Base-by-base conservation (phyloP, 2,888 invertebrate species). In the Heliconius ismenius region DNA sequence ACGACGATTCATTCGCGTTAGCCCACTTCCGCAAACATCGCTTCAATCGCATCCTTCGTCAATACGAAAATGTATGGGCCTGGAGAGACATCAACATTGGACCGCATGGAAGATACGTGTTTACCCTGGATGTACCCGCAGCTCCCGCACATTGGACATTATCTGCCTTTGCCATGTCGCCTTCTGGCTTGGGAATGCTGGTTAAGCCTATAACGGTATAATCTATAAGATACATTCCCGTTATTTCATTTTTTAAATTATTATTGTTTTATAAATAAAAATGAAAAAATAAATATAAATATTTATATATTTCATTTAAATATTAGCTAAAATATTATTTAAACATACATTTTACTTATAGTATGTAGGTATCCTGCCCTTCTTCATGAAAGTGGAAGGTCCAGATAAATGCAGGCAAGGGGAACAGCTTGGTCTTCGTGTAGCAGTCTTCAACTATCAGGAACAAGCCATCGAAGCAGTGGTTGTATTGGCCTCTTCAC, bases 61-160 rank as follows among this genome's bases (percentile, higher is more conserved):
- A 98, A 87, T 99, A 98, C 90, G 98, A 98, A 85, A 98, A 98
- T 90, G 97, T 97, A 77, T 99, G 99, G 99, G 92, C 98, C 75
- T 99, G 99, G 99, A 96, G 96, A 80, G 98, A 98, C 91, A 96
- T 98, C 74, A 98, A 98, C 90, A 98, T 98, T 85, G 98, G 97
- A 0, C 98, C 98, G 28, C 98, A 98, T 90, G 98, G 98, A 0
- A 96, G 98, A 10, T 97, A 95, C 86, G 97, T 98, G 77, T 98
- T 98, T 91, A 97, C 97, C 76, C 43, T 72, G 75, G 81, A 80
- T 80, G 83, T 84, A 76, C 85, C 83, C 1, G 83, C 90, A 84
- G 84, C 85, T 76, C 98, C 98, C 0, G 98, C 97, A 0, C 97
- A 97, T 83, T 99, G 99, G 99, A 98, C 98, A 94, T 96, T 99